A percentile compares a stretch with the other conserved stretches of the same genome.
phyloP scores from a whole-genome alignment of 2,113 vertebrate genomes.

The Corythornis vintsioides region DNA sequence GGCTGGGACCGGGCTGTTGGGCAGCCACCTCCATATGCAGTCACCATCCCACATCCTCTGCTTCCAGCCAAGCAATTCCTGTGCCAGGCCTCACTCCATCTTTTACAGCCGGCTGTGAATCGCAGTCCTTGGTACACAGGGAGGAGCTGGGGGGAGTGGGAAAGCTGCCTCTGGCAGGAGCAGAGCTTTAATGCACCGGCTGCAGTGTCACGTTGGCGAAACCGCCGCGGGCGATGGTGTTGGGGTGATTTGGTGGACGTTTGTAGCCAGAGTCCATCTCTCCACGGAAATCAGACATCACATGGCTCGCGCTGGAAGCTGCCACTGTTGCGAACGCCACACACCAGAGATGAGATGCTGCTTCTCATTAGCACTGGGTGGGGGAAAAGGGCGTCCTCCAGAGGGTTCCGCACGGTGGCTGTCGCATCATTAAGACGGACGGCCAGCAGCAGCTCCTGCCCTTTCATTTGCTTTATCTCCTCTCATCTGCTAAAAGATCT shows the following conservation, averaged over 20 bases:
- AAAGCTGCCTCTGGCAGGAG: not conserved
- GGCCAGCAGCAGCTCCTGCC: not conserved
- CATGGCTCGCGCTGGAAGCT: constrained; percentile 34
- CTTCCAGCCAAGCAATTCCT: not conserved
- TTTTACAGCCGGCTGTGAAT: not conserved
- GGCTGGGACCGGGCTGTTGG: fast-evolving
- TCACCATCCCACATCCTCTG: fast-evolving
- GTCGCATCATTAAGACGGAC: not conserved
- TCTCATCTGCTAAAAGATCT: not conserved
- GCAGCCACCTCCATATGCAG: fast-evolving
- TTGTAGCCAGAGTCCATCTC: not conserved
- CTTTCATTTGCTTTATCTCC: not conserved
- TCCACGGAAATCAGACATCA: constrained; percentile 36
- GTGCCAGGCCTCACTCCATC: not conserved
- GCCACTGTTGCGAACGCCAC: not conserved
- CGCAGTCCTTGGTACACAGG: not conserved
- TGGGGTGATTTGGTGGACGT: not conserved
- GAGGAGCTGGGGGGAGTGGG: not conserved
- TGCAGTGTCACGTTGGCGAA: not conserved
- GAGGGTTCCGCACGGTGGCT: not conserved
- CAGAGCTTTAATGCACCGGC: not conserved
- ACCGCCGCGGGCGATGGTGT: not conserved
- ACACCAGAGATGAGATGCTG: constrained; percentile 7
- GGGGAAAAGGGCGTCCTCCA: not conserved
- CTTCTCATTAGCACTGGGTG: constrained; percentile 29